Conservation (phyloP, 2,888 invertebrate genomes). For the Cephus runcator region DNA sequence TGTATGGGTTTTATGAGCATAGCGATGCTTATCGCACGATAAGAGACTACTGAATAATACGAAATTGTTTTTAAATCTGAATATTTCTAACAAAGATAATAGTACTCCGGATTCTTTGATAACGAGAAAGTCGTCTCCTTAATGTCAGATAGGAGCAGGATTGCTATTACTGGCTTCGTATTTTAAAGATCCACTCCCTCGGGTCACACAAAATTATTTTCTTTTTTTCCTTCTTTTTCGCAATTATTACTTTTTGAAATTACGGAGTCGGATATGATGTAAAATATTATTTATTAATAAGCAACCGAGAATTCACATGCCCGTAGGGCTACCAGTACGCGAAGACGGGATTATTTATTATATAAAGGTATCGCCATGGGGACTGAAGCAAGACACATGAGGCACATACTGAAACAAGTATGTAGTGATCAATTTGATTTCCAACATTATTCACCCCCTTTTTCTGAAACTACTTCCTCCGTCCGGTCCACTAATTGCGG, state of each 20-base stretch:
- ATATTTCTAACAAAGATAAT: not conserved
- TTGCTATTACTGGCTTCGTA: not conserved
- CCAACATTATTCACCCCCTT: not conserved
- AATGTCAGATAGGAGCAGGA: not conserved
- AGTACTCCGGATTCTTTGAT: not conserved
- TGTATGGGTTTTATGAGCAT: not conserved
- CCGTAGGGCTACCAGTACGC: too few species aligned
- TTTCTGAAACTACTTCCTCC: not conserved
- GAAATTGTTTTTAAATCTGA: not conserved
- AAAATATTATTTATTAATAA: too few species aligned
- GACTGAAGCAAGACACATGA: too few species aligned
- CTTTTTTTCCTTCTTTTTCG: not conserved
- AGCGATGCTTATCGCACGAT: too few species aligned
- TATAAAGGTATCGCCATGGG: too few species aligned
- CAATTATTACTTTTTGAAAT: conserved; percentile 6
- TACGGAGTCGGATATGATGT: too few species aligned
- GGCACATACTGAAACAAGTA: too few species aligned
- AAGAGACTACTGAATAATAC: not conserved
- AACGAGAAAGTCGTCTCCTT: conserved; percentile 7
- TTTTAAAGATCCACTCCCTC: conserved; percentile 21
- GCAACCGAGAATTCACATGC: too few species aligned
- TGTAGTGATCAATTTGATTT: too few species aligned
- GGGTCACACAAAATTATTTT: conserved; percentile 8
- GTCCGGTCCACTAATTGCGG: not conserved
- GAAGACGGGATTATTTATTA: too few species aligned